Conservation (phyloP, 2,797 vertebrate genomes). For the Poecile montanus region DNA sequence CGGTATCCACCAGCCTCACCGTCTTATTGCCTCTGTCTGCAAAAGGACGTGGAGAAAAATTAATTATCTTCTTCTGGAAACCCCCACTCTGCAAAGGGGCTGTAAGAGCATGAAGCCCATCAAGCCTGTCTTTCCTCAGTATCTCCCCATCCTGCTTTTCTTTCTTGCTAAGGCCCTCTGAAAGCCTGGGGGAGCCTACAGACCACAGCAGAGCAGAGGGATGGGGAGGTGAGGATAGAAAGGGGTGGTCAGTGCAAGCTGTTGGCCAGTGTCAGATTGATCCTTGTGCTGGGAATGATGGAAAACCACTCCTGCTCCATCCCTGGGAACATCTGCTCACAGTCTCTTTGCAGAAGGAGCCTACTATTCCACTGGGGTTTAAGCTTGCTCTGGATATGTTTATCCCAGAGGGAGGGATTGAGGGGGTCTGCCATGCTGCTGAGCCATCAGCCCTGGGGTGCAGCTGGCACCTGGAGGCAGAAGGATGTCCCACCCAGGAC, state of each 20-base stretch:
- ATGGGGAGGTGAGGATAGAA: background rate
- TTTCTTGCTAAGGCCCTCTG: background rate
- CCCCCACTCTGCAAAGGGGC: accelerated
- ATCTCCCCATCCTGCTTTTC: background rate
- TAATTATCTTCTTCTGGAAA: background rate
- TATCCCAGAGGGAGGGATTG: background rate
- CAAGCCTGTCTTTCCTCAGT: accelerated
- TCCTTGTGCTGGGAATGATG: background rate
- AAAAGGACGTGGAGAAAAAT: background rate
- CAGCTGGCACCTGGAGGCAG: background rate
- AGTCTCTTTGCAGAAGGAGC: background rate
- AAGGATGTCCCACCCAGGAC: background rate
- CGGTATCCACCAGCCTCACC: background rate
- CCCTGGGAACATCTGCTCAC: background rate
- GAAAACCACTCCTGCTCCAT: background rate
- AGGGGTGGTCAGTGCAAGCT: background rate
- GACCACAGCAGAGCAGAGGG: background rate
- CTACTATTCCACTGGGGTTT: background rate
- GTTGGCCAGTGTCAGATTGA: background rate
- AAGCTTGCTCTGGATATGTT: background rate
- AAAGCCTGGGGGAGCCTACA: background rate
- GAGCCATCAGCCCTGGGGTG: background rate
- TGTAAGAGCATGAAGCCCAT: background rate
- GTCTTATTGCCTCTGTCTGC: conserved; percentile 21
- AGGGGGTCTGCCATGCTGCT: accelerated